Evolutionary conservation across 2,888 invertebrate species (phyloP).

Genomic region (Dasysyrphus tricinctus): DNA sequence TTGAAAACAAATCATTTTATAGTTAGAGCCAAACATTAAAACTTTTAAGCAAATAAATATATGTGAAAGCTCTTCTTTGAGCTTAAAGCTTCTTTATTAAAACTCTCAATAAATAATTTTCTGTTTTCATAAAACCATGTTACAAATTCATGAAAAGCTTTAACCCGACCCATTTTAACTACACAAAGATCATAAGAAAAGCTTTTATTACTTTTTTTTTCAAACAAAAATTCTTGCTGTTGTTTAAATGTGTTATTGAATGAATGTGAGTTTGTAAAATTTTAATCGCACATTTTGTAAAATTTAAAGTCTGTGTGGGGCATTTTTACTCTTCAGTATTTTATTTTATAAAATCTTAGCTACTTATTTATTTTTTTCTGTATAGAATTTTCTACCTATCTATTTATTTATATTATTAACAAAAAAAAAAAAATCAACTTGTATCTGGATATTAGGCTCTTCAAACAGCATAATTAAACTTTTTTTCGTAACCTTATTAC

Average conservation of each 20-base stretch:
- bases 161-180: too few relatives aligned
- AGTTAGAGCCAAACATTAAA: too few relatives aligned
- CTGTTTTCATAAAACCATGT: too few relatives aligned
- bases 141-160: too few relatives aligned
- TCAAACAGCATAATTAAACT: slow-evolving; percentile 52
- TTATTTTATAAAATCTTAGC: slow-evolving; percentile 21
- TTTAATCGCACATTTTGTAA: slow-evolving; percentile 54
- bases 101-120: too few relatives aligned
- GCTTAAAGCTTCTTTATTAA: too few relatives aligned
- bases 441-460: slow-evolving; percentile 68
- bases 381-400: slow-evolving; percentile 20
- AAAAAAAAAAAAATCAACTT: slow-evolving; percentile 28
- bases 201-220: not conserved
- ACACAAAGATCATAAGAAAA: not conserved
- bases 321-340: slow-evolving; percentile 73
- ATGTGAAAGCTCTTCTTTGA: too few relatives aligned
- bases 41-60: too few relatives aligned
- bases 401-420: slow-evolving; percentile 25
- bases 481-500: slow-evolving; percentile 47
- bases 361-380: slow-evolving; percentile 14
- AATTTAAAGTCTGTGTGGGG: slow-evolving; percentile 44
- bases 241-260: not conserved
- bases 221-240: not conserved
- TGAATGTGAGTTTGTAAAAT: slow-evolving; percentile 4
- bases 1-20: too few relatives aligned